Evolutionary conservation across 2,113 vertebrate genomes (phyloP).

Genomic region (Oncorhynchus keta): DNA sequence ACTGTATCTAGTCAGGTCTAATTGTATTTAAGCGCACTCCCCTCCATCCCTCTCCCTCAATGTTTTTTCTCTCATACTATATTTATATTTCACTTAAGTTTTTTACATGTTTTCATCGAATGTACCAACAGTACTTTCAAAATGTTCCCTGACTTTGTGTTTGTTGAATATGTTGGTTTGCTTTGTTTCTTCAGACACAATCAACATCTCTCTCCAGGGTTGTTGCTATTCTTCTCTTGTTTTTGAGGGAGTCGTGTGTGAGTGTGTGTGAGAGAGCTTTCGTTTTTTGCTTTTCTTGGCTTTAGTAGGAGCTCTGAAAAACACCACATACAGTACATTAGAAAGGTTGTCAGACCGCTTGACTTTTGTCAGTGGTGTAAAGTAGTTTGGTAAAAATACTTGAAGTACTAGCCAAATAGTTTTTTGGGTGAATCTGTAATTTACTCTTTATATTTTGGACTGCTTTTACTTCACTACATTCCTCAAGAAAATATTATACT

Average conservation of each 20-base stretch:
- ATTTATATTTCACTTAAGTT: no score
- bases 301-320: constrained; percentile 1
- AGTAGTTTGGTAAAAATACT: no score
- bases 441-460: no score
- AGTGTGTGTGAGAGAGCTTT: background rate
- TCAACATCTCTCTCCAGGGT: background rate
- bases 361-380: no score
- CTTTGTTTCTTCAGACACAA: background rate
- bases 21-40: background rate
- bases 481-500: no score
- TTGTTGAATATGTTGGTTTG: background rate
- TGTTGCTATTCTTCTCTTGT: background rate
- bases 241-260: constrained; percentile 5
- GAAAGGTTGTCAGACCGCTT: no score
- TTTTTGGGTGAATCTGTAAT: no score
- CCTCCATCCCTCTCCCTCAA: background rate
- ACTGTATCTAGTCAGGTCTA: background rate
- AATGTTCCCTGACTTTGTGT: background rate
- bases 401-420: no score
- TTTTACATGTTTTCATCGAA: no score
- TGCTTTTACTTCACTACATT: no score
- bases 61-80: background rate
- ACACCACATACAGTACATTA: background rate
- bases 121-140: background rate
- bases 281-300: constrained; percentile 16